Base-by-base conservation (phyloP, 1,140 invertebrate species). In the Euura lappo region DNA sequence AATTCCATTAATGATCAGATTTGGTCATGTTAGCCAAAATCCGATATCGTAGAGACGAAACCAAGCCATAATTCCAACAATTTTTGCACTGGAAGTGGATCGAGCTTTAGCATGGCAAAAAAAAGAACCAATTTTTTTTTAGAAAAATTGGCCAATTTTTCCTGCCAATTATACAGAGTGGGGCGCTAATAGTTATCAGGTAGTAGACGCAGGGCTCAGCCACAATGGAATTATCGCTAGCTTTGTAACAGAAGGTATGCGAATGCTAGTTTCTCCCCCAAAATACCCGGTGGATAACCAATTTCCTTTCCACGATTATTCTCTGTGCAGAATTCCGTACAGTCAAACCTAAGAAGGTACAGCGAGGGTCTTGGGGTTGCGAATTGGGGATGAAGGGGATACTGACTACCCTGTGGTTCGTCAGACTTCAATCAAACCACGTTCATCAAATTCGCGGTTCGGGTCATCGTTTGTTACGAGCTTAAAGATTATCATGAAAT, bases 221-320 rank as follows among this genome's bases (percentile, higher is more conserved):
- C 79, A 67, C 76, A 74, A 71, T 70, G 68, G 75, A 76, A 79
- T 79, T 78, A 78, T 75, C 72, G 74, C 74, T 72, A 51, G 8
- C 4, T 11, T 42, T 8, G 66, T 10, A 42, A 28, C 6, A 42
- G 28, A 4, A 13, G 60, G 60, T 10, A 10, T 64, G 60, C 8
- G 2, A 64, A 13, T 13, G 60, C 2, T 64, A 10, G 8, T 64
- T 64, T 64, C 60, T 10, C 8, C 51, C 74, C 46, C 74, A 76
- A 69, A 77, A 79, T 75, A 80, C 76, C 76, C 47, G 67, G 76
- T 72, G 76, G 80, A 81, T 78, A 76, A 28, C 79, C 79, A 78
- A 80, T 81, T 81, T 80, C 78, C 76, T 74, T 72, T 74, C 72
- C 75, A 28, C 28, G 28, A 28, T 28, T 28, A 28, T 28, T 28